phyloP scores from a whole-genome alignment of 2,888 invertebrate species.

The Neoascia interrupta region DNA sequence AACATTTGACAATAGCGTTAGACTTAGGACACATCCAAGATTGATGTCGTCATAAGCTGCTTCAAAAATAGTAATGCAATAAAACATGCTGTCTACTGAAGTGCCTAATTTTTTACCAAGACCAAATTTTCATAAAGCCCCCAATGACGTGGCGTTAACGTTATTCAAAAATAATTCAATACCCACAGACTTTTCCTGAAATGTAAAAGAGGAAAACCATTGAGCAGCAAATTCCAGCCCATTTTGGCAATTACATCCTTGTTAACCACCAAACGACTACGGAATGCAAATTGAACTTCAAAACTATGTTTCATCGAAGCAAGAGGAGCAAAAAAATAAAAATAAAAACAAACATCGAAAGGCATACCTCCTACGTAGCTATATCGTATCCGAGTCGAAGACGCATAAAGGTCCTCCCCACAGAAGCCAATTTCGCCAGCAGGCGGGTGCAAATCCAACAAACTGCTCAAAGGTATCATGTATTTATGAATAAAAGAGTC shows the following conservation, averaged over 20 bases:
- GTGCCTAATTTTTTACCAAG: no score
- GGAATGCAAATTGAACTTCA: conserved; percentile 39
- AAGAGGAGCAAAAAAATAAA: background rate
- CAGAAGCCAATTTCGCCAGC: conserved; percentile 34
- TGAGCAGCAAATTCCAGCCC: background rate
- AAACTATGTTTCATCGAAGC: conserved; percentile 15
- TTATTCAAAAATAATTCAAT: background rate
- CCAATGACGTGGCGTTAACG: no score
- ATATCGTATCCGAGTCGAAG: background rate
- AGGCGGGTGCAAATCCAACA: conserved; percentile 53
- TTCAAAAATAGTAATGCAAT: no score
- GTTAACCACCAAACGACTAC: conserved; percentile 28
- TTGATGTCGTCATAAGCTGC: no score
- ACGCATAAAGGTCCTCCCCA: background rate
- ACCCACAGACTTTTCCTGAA: background rate
- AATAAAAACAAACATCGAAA: conserved; percentile 25
- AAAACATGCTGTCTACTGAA: no score
- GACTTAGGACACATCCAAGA: no score
- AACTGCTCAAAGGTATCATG: conserved; percentile 63
- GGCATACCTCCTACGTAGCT: no score
- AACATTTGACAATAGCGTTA: no score
- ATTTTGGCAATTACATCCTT: conserved; percentile 26
- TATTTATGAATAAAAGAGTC: conserved; percentile 69
- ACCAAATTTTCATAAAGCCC: no score
- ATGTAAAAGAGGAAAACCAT: background rate